Base-by-base conservation (phyloP, 2,797 vertebrate genomes). In the Galaxias olidus region DNA sequence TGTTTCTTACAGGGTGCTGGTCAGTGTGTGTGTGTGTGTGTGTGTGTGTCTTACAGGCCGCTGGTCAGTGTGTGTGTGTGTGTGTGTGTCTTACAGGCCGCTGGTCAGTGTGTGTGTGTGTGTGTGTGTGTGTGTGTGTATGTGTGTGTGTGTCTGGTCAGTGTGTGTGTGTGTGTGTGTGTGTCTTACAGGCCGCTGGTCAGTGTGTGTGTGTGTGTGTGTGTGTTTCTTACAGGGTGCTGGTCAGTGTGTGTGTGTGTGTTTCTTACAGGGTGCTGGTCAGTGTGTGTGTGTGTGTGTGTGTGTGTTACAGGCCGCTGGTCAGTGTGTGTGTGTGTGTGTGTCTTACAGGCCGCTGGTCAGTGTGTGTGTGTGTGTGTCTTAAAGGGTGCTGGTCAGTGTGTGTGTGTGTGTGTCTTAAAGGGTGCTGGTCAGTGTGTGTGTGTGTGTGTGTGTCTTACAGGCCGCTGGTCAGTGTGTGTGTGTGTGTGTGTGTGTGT, bases 51-150 rank as follows among this genome's bases (percentile, higher is more conserved):
- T n/a, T n/a, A n/a, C n/a, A n/a, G n/a, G n/a, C n/a, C n/a, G n/a
- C n/a, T n/a, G n/a, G n/a, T n/a, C n/a, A n/a, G n/a, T n/a, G n/a
- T n/a, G n/a, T n/a, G n/a, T n/a, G n/a, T n/a, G n/a, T n/a, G n/a
- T n/a, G n/a, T n/a, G n/a, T n/a, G n/a, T n/a, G n/a, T n/a, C n/a
- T n/a, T n/a, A n/a, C n/a, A n/a, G n/a, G n/a, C n/a, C n/a, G n/a
- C n/a, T n/a, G n/a, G n/a, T n/a, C n/a, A n/a, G n/a, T n/a, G n/a
- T n/a, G 49, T 51, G 10, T 59, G 8, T 20, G 7, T 50, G 52
- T 13, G 41, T 53, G 9, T 44, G 30, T 48, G 84, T 56, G 15
- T 17, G 14, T 15, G 49, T 11, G 49, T 51, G 8, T 51, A 9
- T 46, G 3, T 44, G 43, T 3, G 45, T 46, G 45, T 46, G 45